Evolutionary conservation across 1,140 invertebrate genomes (phyloP).

Genomic region (Drosophila novamexicana): DNA sequence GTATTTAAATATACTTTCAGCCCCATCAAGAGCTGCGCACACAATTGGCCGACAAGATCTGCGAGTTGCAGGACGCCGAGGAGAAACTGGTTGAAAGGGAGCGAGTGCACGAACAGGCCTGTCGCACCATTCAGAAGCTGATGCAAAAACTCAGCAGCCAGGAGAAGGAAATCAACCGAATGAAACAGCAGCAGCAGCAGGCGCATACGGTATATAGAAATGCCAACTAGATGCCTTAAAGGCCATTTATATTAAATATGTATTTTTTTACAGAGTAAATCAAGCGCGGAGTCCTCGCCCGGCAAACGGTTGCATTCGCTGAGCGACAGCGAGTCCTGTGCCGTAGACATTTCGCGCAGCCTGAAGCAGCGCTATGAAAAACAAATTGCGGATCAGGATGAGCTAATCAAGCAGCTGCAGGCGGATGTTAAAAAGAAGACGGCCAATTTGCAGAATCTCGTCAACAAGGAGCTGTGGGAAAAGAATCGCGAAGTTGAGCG

Average conservation of each 20-base stretch:
- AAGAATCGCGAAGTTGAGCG: conserved; percentile 90
- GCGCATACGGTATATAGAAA: conserved; percentile 17
- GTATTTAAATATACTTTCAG: conserved; percentile 37
- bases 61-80: conserved; percentile 68
- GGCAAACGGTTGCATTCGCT: conserved; percentile 38
- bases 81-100: conserved; percentile 66
- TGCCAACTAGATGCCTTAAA: background rate
- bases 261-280: background rate
- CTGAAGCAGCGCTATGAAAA: conserved; percentile 70
- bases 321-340: conserved; percentile 64
- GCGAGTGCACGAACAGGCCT: conserved; percentile 68
- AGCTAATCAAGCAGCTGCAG: conserved; percentile 85
- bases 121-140: conserved; percentile 75
- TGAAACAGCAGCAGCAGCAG: conserved; percentile 41
- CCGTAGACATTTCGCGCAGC: conserved; percentile 45
- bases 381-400: conserved; percentile 58
- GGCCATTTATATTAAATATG: background rate
- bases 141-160: conserved; percentile 73
- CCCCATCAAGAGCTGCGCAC: conserved; percentile 37
- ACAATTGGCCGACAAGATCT: conserved; percentile 67
- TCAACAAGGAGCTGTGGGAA: conserved; percentile 89
- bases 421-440: conserved; percentile 87
- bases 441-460: conserved; percentile 87
- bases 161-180: conserved; percentile 62
- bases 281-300: conserved; percentile 3